These are phyloP conservation scores for Tetrax tetrax DNA, from an alignment of 2,113 vertebrate species.

Conservation along the genomic window DNA sequence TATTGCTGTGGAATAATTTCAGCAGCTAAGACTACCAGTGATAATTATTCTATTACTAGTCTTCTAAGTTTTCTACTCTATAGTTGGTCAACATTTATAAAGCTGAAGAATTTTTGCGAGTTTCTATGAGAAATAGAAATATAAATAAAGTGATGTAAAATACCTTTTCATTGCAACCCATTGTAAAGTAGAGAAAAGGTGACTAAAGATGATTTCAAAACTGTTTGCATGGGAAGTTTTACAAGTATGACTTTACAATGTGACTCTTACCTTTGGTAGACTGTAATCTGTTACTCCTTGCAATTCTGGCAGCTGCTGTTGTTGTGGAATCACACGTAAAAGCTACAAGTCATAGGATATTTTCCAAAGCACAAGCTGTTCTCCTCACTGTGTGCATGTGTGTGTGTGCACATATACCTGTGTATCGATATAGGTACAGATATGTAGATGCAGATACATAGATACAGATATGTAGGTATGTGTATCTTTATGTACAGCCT, in stretches of 20 bases:
- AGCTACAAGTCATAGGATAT: background rate
- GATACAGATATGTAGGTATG: background rate
- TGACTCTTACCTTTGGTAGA: background rate
- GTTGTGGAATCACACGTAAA: background rate
- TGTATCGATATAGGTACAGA: background rate
- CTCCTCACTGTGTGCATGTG: background rate
- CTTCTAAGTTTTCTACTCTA: background rate
- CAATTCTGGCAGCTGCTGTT: background rate
- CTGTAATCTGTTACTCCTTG: background rate
- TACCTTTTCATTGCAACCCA: background rate
- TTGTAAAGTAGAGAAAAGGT: background rate
- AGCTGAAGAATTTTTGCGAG: background rate
- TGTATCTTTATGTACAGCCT: background rate
- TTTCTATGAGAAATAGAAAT: background rate
- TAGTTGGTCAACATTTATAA: background rate
- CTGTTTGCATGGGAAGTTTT: background rate
- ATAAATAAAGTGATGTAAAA: background rate
- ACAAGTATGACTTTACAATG: background rate
- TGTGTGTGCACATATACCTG: fast-evolving
- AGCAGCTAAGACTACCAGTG: background rate
- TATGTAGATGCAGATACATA: background rate
- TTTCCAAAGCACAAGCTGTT: background rate
- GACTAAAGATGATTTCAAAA: background rate
- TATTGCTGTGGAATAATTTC: background rate
- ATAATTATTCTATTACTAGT: background rate